Evolutionary conservation across 2,797 vertebrate genomes (phyloP).

Genomic region (Paramormyrops hopkinsi): DNA sequence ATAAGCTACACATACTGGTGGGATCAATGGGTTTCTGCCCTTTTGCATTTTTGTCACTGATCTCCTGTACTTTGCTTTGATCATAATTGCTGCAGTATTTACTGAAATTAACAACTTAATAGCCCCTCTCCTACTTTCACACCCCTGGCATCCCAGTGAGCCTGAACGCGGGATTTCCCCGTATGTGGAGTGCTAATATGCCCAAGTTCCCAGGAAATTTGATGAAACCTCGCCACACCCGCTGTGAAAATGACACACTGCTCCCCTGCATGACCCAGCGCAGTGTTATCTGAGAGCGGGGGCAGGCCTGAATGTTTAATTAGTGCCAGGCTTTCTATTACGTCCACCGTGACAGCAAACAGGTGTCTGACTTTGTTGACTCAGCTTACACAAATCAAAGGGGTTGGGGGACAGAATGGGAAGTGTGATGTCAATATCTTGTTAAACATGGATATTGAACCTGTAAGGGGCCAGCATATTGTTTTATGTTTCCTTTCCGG

Average conservation of each 20-base stretch:
- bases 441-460: neutral
- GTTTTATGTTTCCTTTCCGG: neutral
- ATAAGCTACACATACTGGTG: neutral
- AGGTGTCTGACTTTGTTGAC: slow-evolving; percentile 5
- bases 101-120: slow-evolving; percentile 2
- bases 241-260: neutral
- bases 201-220: slow-evolving; percentile 9
- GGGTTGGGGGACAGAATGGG: neutral
- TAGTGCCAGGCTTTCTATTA: slow-evolving; percentile 5
- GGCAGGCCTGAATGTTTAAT: slow-evolving; percentile 19
- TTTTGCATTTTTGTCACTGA: neutral
- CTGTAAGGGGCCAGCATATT: neutral
- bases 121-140: neutral
- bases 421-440: neutral
- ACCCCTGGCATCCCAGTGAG: neutral
- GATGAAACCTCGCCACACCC: neutral
- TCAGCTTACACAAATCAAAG: slow-evolving; percentile 10
- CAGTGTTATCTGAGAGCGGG: slow-evolving; percentile 9
- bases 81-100: slow-evolving; percentile 20
- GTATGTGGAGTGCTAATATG: neutral
- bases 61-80: neutral
- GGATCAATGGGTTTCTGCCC: slow-evolving; percentile 1
- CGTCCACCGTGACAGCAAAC: slow-evolving; percentile 14
- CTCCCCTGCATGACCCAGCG: neutral
- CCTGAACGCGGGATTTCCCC: neutral